Conservation (phyloP, 2,888 invertebrate species). For the Nephrotoma guestfalica region DNA sequence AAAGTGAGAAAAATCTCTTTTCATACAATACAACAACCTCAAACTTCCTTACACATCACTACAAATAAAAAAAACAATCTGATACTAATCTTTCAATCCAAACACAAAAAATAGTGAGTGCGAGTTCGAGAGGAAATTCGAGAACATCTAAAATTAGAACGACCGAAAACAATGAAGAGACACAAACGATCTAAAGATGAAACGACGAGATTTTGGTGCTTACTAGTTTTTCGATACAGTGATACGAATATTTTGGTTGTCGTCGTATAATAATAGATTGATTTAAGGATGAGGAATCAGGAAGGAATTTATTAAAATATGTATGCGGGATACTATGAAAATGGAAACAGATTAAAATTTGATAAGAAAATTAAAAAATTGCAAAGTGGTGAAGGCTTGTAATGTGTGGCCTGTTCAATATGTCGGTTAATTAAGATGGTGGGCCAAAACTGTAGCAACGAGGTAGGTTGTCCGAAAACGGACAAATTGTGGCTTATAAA, state of each 20-base stretch:
- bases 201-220: background rate
- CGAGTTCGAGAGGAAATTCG: background rate
- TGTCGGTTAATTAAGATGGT: no score
- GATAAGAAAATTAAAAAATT: no score
- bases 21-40: background rate
- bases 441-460: no score
- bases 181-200: background rate
- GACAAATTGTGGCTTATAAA: no score
- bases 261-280: background rate
- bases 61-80: background rate
- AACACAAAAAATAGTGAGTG: background rate
- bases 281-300: background rate
- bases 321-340: no score
- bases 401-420: no score
- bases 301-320: background rate
- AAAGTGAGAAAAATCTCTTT: background rate
- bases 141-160: background rate
- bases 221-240: background rate
- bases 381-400: no score
- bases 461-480: no score
- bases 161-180: background rate
- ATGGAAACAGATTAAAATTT: no score
- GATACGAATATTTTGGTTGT: background rate
- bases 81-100: background rate
- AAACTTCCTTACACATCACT: background rate